These are phyloP conservation scores for Sciurus carolinensis DNA, from an alignment of 2,797 vertebrate genomes.

Conservation along the genomic window DNA sequence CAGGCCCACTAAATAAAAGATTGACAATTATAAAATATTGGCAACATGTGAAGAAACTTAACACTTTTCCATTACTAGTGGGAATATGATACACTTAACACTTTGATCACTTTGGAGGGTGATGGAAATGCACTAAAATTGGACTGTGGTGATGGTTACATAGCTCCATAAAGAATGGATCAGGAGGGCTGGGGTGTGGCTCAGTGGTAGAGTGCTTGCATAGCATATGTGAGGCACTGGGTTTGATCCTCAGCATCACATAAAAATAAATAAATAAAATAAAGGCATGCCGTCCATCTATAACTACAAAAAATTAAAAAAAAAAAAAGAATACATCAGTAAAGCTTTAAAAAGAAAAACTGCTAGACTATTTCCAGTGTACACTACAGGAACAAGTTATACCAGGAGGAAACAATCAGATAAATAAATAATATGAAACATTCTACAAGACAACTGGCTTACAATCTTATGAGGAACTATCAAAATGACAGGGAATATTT, in stretches of 20 bases:
- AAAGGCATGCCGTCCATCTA: too few species aligned
- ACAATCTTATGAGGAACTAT: neutral
- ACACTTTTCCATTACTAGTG: neutral
- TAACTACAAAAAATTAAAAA: too few species aligned
- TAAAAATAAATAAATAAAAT: too few species aligned
- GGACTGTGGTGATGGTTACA: neutral
- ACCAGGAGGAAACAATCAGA: slow-evolving; percentile 7
- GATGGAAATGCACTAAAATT: neutral
- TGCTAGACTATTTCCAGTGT: neutral
- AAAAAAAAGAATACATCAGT: neutral
- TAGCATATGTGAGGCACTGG: too few species aligned
- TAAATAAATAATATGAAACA: neutral
- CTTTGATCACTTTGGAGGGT: neutral
- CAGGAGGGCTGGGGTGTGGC: neutral
- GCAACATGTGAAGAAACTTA: neutral
- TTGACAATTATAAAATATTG: neutral
- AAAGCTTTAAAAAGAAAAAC: slow-evolving; percentile 58
- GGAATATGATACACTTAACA: neutral
- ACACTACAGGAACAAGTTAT: neutral
- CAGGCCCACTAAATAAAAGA: neutral
- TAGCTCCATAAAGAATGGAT: slow-evolving; percentile 15
- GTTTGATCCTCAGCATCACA: too few species aligned
- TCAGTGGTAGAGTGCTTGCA: too few species aligned
- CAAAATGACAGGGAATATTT: neutral
- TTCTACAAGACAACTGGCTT: neutral